Evolutionary conservation across 2,888 invertebrate genomes (phyloP).

Genomic region (Hydraecia micacea): DNA sequence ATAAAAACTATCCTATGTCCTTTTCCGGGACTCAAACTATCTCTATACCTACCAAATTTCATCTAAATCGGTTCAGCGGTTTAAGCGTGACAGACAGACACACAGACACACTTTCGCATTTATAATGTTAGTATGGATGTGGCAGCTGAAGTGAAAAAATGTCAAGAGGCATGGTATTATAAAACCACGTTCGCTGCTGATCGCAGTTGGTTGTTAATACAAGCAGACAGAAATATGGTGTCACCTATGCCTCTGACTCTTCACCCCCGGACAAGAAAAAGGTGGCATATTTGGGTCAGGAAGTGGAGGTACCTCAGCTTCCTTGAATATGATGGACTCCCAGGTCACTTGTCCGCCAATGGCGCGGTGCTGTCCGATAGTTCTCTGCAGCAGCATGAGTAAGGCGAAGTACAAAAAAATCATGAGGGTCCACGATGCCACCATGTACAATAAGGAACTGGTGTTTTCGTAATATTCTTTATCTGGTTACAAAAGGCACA

Average conservation of each 20-base stretch:
- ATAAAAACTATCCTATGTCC: too few relatives aligned
- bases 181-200: neutral
- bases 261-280: neutral
- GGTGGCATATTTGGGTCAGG: neutral
- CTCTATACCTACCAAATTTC: too few relatives aligned
- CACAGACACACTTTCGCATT: too few relatives aligned
- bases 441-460: conserved; percentile 72
- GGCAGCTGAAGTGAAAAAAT: too few relatives aligned
- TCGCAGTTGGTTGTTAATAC: neutral
- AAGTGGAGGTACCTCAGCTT: conserved; percentile 69
- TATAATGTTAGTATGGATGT: too few relatives aligned
- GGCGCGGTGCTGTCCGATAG: conserved; percentile 76
- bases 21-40: too few relatives aligned
- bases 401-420: conserved; percentile 77
- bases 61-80: too few relatives aligned
- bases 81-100: too few relatives aligned
- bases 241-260: neutral
- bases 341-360: conserved; percentile 85
- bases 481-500: conserved; percentile 17
- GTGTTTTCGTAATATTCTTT: neutral
- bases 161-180: too few relatives aligned
- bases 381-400: conserved; percentile 83
- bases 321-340: conserved; percentile 82
- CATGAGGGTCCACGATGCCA: conserved; percentile 78
- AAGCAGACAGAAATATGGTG: neutral